Percentiles rank a stretch among this genome's conserved stretches.
phyloP scores from a whole-genome alignment of 2,888 invertebrate species.

The Loripinus fragilis region DNA sequence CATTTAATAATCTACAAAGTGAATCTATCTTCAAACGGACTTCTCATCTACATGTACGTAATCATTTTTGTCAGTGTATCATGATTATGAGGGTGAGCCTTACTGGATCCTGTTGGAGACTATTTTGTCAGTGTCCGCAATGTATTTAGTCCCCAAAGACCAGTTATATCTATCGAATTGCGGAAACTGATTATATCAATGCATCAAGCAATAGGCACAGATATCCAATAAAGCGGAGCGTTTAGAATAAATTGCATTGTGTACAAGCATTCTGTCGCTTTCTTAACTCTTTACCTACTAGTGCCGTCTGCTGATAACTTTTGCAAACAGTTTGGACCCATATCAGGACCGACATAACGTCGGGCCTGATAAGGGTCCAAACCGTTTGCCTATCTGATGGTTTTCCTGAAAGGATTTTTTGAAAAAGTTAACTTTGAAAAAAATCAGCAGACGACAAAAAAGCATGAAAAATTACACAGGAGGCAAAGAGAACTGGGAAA shows the following conservation, averaged over 20 bases:
- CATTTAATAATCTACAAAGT: not conserved
- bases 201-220: constrained; percentile 2
- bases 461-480: too few species aligned
- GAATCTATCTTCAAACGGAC: not conserved
- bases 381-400: too few species aligned
- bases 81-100: not conserved
- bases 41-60: not conserved
- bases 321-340: too few species aligned
- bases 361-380: too few species aligned
- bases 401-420: too few species aligned
- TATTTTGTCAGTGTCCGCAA: not conserved
- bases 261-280: constrained; percentile 1
- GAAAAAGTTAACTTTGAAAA: too few species aligned
- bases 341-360: too few species aligned
- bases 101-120: not conserved
- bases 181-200: constrained; percentile 12
- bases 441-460: too few species aligned
- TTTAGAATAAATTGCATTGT: constrained; percentile 17
- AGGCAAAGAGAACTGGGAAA: too few species aligned
- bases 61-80: not conserved
- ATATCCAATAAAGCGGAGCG: constrained; percentile 12
- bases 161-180: not conserved
- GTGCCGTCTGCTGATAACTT: too few species aligned
- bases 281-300: too few species aligned
- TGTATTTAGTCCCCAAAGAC: not conserved